Evolutionary conservation across 2,888 invertebrate species (phyloP).

Genomic region (Dryobota labecula): DNA sequence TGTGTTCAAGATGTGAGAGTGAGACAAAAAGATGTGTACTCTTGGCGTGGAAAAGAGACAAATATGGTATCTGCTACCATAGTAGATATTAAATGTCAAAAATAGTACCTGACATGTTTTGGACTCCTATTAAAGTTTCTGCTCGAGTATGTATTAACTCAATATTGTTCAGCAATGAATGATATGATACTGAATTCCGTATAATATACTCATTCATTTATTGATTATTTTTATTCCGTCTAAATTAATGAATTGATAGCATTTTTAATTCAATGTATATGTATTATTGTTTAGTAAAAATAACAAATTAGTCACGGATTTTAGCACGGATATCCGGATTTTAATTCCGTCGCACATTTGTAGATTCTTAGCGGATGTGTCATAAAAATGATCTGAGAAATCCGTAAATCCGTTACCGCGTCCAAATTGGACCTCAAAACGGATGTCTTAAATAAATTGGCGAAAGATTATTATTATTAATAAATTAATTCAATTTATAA

Average conservation of each 20-base stretch:
- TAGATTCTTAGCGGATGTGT: slow-evolving; percentile 8
- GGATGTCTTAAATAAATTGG: slow-evolving; percentile 29
- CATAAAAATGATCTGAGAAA: slow-evolving; percentile 39
- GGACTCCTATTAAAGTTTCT: slow-evolving; percentile 29
- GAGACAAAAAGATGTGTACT: neutral
- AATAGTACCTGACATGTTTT: neutral
- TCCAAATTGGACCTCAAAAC: neutral
- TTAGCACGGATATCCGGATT: slow-evolving; percentile 15
- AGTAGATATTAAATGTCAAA: slow-evolving; percentile 1
- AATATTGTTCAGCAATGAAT: slow-evolving; percentile 28
- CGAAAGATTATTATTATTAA: slow-evolving; percentile 28
- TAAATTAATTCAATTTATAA: neutral
- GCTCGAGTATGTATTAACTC: slow-evolving; percentile 10
- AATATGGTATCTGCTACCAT: neutral
- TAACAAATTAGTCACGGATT: slow-evolving; percentile 8
- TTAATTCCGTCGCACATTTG: slow-evolving; percentile 15
- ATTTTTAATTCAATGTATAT: slow-evolving; percentile 39
- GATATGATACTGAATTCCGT: slow-evolving; percentile 38
- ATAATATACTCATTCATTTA: slow-evolving; percentile 52
- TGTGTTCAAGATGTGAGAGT: neutral
- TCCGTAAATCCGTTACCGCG: neutral
- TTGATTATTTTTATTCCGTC: slow-evolving; percentile 53
- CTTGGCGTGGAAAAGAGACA: neutral
- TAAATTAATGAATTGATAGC: slow-evolving; percentile 41
- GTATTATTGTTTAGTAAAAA: slow-evolving; percentile 24